phyloP scores from a whole-genome alignment of 2,888 invertebrate species.

The Labia minor region DNA sequence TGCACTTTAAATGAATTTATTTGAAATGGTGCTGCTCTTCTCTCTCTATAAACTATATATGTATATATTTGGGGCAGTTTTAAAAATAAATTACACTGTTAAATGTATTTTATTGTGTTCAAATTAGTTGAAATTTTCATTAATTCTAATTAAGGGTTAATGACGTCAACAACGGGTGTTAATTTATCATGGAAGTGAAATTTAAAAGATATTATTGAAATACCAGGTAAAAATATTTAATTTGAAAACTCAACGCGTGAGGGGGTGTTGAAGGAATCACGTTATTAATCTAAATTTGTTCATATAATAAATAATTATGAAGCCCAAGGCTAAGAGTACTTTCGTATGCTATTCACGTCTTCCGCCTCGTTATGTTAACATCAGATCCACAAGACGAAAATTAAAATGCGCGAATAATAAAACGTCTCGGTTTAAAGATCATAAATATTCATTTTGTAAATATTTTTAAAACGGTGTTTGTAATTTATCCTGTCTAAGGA shows the following conservation, averaged over 20 bases:
- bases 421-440: neutral
- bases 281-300: conserved; percentile 7
- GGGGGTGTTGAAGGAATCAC: too few species aligned
- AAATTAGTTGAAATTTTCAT: too few species aligned
- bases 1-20: too few species aligned
- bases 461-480: neutral
- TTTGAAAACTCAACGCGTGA: neutral
- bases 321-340: neutral
- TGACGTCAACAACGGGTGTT: too few species aligned
- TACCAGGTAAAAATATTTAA: neutral
- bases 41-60: too few species aligned
- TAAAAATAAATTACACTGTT: too few species aligned
- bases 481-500: conserved; percentile 5
- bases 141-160: too few species aligned
- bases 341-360: neutral
- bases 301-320: neutral
- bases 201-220: too few species aligned
- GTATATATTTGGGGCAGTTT: too few species aligned
- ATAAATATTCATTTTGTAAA: conserved; percentile 4
- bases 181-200: too few species aligned
- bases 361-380: neutral
- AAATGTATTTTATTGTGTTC: too few species aligned
- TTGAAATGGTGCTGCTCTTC: too few species aligned
- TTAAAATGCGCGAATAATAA: conserved; percentile 2
- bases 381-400: conserved; percentile 6